Evolutionary conservation across 2,888 invertebrate genomes (phyloP).

Genomic region (Sialis lutaria): DNA sequence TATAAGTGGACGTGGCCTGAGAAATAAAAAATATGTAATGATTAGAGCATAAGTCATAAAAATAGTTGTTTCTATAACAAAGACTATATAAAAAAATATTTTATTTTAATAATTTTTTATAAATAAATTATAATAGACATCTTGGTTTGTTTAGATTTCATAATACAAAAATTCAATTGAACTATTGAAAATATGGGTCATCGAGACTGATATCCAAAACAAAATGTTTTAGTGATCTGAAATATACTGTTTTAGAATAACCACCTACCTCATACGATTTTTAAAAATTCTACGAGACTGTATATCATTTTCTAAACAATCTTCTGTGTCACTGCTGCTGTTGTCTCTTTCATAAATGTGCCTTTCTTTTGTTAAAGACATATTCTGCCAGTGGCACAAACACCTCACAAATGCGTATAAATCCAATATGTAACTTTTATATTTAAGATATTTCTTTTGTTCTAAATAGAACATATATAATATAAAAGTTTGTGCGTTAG

Average conservation of each 20-base stretch:
- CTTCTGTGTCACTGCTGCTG: slow-evolving; percentile 75
- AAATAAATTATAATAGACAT: not conserved
- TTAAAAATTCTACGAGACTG: slow-evolving; percentile 46
- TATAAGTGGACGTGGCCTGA: slow-evolving; percentile 19
- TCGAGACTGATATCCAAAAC: not conserved
- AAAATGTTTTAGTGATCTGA: not conserved
- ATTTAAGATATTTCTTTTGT: no score
- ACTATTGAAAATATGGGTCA: not conserved
- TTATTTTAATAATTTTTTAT: no score
- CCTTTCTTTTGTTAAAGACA: slow-evolving; percentile 5
- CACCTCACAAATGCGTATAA: slow-evolving; percentile 4
- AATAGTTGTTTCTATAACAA: no score
- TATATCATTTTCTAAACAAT: slow-evolving; percentile 59
- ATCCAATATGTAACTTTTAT: no score
- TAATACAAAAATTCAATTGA: not conserved
- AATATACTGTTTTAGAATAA: not conserved
- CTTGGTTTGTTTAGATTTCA: not conserved
- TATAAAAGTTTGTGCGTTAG: no score
- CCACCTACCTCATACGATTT: slow-evolving; percentile 45
- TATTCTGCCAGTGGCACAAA: slow-evolving; percentile 4
- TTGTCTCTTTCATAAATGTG: slow-evolving; percentile 21
- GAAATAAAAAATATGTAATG: no score
- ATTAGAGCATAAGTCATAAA: no score
- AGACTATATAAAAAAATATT: no score
- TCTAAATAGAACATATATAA: no score